Percentiles rank a stretch among this genome's conserved stretches.
Evolutionary conservation across 2,888 invertebrate species (phyloP).

Genomic region (Pogonocherus hispidulus): DNA sequence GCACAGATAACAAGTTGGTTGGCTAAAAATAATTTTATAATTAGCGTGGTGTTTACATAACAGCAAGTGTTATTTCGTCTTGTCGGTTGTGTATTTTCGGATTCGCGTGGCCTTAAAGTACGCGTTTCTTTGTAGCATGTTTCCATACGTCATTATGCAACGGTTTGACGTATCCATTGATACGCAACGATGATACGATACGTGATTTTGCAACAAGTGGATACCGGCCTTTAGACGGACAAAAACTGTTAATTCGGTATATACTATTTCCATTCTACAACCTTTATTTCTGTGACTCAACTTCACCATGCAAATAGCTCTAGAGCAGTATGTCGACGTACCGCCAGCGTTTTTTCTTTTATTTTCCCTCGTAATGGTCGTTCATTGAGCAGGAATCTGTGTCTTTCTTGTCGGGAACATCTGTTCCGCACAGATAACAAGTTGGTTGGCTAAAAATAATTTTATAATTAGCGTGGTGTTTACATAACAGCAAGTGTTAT

Average conservation of each 20-base stretch:
- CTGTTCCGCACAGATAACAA: constrained; percentile 22
- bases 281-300: too few relatives aligned
- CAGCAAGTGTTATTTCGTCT: constrained; percentile 14
- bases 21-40: constrained; percentile 31
- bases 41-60: constrained; percentile 29
- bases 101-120: not conserved
- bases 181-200: too few relatives aligned
- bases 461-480: constrained; percentile 28
- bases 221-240: too few relatives aligned
- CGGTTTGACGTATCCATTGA: too few relatives aligned
- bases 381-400: constrained; percentile 10
- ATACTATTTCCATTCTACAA: too few relatives aligned
- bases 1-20: constrained; percentile 20
- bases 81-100: not conserved
- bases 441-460: constrained; percentile 30
- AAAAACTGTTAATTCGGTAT: too few relatives aligned
- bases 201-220: too few relatives aligned
- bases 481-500: constrained; percentile 19
- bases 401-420: constrained; percentile 13
- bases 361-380: constrained; percentile 10
- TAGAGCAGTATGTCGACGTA: not conserved
- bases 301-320: not conserved
- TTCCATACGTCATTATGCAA: too few relatives aligned
- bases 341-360: not conserved
- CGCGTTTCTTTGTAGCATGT: too few relatives aligned